These are phyloP conservation scores for Nothobranchius kuhntae DNA, from an alignment of 2,113 vertebrate genomes.

Conservation along the genomic window DNA sequence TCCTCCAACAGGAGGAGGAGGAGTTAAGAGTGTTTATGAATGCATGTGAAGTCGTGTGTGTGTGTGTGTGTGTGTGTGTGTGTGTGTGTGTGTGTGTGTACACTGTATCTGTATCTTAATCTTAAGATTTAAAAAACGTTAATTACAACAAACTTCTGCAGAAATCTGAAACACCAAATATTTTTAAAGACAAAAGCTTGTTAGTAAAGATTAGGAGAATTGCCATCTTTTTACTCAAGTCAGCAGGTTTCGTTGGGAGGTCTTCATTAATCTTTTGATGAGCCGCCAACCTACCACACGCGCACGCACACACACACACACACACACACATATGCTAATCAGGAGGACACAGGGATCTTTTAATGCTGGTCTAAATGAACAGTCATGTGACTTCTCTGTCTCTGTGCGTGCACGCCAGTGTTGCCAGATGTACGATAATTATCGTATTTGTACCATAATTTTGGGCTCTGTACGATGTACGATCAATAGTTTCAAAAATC, in stretches of 20 bases:
- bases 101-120: slow-evolving; percentile 36
- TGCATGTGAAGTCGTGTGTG: slow-evolving; percentile 20
- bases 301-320: not conserved
- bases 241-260: slow-evolving; percentile 25
- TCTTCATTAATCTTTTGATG: slow-evolving; percentile 58
- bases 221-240: not conserved
- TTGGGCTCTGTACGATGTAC: no score
- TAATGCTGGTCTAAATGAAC: slow-evolving; percentile 57
- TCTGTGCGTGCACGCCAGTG: no score
- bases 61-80: no score
- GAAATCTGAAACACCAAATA: not conserved
- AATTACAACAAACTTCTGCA: not conserved
- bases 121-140: not conserved
- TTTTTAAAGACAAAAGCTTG: not conserved
- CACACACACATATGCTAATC: slow-evolving; percentile 47
- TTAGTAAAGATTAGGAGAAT: not conserved
- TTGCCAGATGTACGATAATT: no score
- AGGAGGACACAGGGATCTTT: slow-evolving; percentile 59
- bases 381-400: slow-evolving; percentile 57
- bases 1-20: slow-evolving; percentile 16
- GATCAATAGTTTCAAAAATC: no score
- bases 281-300: not conserved
- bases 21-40: slow-evolving; percentile 28
- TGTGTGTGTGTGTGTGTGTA: not conserved
- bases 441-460: no score